Conservation (phyloP, 2,797 vertebrate species). For the Cynopterus sphinx region DNA sequence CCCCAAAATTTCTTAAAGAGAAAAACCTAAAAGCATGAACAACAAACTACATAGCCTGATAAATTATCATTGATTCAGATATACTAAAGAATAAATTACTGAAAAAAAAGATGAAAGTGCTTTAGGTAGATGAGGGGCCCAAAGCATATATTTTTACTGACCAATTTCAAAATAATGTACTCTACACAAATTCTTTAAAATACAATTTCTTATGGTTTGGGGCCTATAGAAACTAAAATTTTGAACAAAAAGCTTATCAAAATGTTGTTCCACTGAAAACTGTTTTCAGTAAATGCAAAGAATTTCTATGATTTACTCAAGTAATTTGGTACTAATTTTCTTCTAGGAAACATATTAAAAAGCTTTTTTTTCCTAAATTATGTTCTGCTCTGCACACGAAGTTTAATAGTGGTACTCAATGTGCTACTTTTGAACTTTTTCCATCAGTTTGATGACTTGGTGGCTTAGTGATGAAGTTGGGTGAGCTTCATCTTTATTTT, state of each 20-base stretch:
- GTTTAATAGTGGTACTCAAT: background rate
- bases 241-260: background rate
- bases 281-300: background rate
- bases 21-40: background rate
- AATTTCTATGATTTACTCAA: background rate
- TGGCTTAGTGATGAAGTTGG: background rate
- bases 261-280: background rate
- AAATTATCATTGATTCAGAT: background rate
- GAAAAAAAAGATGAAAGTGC: background rate
- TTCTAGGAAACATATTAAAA: background rate
- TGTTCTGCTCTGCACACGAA: background rate
- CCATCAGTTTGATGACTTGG: background rate
- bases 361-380: background rate
- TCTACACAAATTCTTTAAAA: background rate
- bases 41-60: background rate
- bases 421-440: background rate
- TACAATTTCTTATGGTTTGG: background rate
- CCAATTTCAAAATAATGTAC: background rate
- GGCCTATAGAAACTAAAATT: background rate
- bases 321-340: background rate
- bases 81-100: background rate
- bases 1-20: background rate
- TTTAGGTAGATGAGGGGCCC: background rate
- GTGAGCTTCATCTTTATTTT: background rate
- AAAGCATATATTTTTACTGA: background rate